These are phyloP conservation scores for Bovichtus diacanthus DNA, from an alignment of 2,797 vertebrate genomes.

Conservation along the genomic window DNA sequence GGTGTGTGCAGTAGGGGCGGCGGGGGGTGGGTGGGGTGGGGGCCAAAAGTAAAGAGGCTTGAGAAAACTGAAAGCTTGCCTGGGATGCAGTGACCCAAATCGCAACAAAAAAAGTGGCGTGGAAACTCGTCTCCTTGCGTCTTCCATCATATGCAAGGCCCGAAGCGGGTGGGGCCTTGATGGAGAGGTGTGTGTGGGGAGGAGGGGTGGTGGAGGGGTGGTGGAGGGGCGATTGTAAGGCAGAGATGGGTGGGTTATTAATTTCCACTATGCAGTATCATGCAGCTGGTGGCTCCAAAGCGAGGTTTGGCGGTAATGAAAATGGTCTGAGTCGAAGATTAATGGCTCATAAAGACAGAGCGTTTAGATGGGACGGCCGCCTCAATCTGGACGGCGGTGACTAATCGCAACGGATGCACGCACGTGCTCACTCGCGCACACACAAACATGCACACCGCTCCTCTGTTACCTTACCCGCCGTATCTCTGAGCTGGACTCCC, in stretches of 20 bases:
- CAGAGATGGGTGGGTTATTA: conserved; percentile 90
- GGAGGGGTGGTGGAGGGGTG: neutral
- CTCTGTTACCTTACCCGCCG: conserved; percentile 42
- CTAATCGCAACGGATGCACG: conserved; percentile 87
- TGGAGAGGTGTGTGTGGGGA: conserved; percentile 44
- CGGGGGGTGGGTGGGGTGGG: too few species aligned
- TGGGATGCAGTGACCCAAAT: conserved; percentile 91
- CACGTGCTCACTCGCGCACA: conserved; percentile 22
- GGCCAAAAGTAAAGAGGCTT: conserved; percentile 87
- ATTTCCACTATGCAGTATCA: conserved; percentile 95
- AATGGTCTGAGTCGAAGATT: conserved; percentile 98
- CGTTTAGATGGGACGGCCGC: conserved; percentile 97
- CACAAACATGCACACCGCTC: conserved; percentile 36
- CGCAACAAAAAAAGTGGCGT: conserved; percentile 85
- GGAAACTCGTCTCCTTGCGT: conserved; percentile 76
- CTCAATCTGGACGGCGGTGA: conserved; percentile 94
- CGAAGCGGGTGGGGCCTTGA: conserved; percentile 71
- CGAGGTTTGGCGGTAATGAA: conserved; percentile 98
- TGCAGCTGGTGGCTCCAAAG: conserved; percentile 96
- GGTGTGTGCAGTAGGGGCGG: conserved; percentile 69
- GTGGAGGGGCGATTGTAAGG: conserved; percentile 72
- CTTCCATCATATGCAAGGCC: conserved; percentile 89
- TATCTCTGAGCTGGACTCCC: conserved; percentile 16
- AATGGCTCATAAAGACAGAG: conserved; percentile 99
- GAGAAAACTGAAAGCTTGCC: conserved; percentile 93